Percentiles rank a stretch among this genome's conserved stretches.
These are phyloP conservation scores for Protosalanx chinensis DNA, from an alignment of 2,797 vertebrate genomes.

Conservation along the genomic window DNA sequence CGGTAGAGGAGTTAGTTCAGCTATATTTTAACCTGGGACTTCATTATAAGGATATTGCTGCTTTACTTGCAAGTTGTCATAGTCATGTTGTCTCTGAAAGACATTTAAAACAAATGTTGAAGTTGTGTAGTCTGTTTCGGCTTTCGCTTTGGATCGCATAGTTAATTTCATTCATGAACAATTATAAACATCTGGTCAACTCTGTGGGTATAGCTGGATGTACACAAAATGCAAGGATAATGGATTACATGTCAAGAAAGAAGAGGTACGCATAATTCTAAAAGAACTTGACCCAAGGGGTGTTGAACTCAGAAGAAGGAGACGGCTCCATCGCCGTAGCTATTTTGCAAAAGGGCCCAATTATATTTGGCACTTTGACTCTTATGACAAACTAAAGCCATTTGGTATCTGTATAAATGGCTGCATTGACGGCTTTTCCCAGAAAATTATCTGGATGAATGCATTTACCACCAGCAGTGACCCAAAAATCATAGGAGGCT, in stretches of 20 bases:
- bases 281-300: slow-evolving; percentile 5
- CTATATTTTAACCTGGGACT: slow-evolving; percentile 15
- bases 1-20: slow-evolving; percentile 10
- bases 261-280: slow-evolving; percentile 3
- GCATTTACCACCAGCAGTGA: too few species aligned
- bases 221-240: too few species aligned
- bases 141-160: not conserved
- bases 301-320: not conserved
- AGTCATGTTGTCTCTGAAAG: not conserved
- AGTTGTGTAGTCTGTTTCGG: slow-evolving; percentile 4
- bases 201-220: too few species aligned
- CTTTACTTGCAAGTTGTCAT: slow-evolving; percentile 4
- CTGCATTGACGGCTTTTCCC: too few species aligned
- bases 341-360: slow-evolving; percentile 21
- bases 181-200: too few species aligned
- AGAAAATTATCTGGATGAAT: too few species aligned
- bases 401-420: too few species aligned
- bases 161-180: too few species aligned
- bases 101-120: slow-evolving; percentile 15
- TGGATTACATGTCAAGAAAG: slow-evolving; percentile 7
- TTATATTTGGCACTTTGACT: slow-evolving; percentile 15
- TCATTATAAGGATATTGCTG: slow-evolving; percentile 20
- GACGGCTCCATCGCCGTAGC: slow-evolving; percentile 10
- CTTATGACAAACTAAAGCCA: too few species aligned
- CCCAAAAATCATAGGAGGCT: too few species aligned